Conservation (phyloP, 1,140 invertebrate genomes). For the Venturia canescens region DNA sequence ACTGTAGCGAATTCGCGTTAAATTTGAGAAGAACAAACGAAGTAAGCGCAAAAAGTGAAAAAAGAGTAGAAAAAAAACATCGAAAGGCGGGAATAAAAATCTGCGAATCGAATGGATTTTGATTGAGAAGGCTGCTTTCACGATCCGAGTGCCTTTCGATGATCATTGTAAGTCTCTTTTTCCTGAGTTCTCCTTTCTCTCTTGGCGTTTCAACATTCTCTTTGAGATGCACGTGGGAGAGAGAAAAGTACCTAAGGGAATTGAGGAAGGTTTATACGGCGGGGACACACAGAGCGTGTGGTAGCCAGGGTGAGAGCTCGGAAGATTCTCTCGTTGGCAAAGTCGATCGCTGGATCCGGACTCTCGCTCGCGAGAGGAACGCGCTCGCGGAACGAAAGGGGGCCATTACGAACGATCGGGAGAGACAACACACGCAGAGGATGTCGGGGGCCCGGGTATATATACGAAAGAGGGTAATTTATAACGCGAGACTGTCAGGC, state of each 20-base stretch:
- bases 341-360: slow-evolving; percentile 44
- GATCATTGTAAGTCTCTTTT: slow-evolving; percentile 19
- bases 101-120: slow-evolving; percentile 28
- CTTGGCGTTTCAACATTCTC: background rate
- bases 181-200: background rate
- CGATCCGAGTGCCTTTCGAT: slow-evolving; percentile 32
- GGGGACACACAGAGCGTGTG: slow-evolving; percentile 10
- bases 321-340: slow-evolving; percentile 44
- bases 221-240: background rate
- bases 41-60: background rate
- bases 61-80: slow-evolving; percentile 15
- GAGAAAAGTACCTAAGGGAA: slow-evolving; percentile 13
- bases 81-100: background rate
- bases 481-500: slow-evolving; percentile 44
- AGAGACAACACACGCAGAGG: background rate
- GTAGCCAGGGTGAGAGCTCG: slow-evolving; percentile 26
- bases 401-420: slow-evolving; percentile 45
- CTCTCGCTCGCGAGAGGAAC: slow-evolving; percentile 8
- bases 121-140: slow-evolving; percentile 40
- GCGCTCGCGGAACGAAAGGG: slow-evolving; percentile 42
- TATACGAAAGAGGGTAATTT: slow-evolving; percentile 48
- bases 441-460: slow-evolving; percentile 4
- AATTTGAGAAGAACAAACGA: background rate
- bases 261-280: background rate
- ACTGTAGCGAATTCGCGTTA: background rate